Conservation (phyloP, 2,888 invertebrate genomes). For the Athrips mouffetella region DNA sequence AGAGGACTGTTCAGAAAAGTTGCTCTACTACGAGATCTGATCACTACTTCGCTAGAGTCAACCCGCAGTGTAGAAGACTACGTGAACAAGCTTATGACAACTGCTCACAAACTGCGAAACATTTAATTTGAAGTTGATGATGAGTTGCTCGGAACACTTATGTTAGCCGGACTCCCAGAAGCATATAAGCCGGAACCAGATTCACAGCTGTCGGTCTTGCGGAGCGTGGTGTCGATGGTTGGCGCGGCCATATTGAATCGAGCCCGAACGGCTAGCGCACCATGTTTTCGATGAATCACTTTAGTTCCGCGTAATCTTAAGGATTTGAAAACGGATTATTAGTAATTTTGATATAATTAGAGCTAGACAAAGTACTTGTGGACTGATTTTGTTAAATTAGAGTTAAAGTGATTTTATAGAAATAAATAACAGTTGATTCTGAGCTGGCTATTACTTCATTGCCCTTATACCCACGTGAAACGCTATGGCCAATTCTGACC, state of each 20-base stretch:
- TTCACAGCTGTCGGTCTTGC: not conserved
- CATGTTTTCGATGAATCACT: conserved; percentile 3
- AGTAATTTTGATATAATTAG: not conserved
- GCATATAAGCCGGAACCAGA: too few relatives aligned
- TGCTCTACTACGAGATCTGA: too few relatives aligned
- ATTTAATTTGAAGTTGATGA: too few relatives aligned
- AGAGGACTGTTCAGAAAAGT: too few relatives aligned
- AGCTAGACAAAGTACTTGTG: not conserved
- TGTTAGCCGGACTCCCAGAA: too few relatives aligned
- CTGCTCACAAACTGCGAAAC: too few relatives aligned
- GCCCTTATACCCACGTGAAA: not conserved
- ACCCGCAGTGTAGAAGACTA: too few relatives aligned
- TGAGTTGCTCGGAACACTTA: too few relatives aligned
- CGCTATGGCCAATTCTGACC: conserved; percentile 4
- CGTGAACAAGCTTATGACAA: too few relatives aligned
- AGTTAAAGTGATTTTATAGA: not conserved
- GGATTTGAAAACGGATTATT: not conserved
- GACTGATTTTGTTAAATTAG: not conserved
- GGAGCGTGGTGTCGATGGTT: conserved; percentile 4
- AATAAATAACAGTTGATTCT: not conserved
- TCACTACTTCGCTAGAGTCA: too few relatives aligned
- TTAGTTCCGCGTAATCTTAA: not conserved
- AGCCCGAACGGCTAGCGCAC: not conserved
- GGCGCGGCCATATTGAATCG: not conserved
- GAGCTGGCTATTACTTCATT: not conserved